Conservation (phyloP, 2,888 invertebrate genomes). For the Eumerus sabulonum region DNA sequence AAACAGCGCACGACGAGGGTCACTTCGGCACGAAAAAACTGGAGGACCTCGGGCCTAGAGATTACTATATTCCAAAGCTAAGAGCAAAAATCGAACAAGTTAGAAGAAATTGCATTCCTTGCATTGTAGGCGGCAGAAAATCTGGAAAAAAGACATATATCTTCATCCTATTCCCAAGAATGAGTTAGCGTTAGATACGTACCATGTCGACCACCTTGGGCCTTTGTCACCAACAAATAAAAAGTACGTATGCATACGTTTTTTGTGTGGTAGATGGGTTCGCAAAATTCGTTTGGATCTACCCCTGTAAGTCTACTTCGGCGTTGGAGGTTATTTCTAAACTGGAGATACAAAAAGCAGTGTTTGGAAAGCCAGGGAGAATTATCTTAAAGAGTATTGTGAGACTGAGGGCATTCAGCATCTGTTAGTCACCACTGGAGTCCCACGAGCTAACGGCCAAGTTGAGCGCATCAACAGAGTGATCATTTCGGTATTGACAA, state of each 20-base stretch:
- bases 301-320: too few relatives aligned
- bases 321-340: constrained; percentile 73
- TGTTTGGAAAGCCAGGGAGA: too few relatives aligned
- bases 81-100: too few relatives aligned
- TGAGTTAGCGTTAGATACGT: constrained; percentile 59
- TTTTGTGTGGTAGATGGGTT: constrained; percentile 74
- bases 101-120: constrained; percentile 13
- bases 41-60: constrained; percentile 26
- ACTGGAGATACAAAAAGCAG: too few relatives aligned
- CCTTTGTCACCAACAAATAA: too few relatives aligned
- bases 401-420: too few relatives aligned
- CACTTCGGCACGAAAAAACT: constrained; percentile 36
- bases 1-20: constrained; percentile 46
- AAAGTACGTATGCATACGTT: too few relatives aligned
- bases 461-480: too few relatives aligned
- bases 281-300: constrained; percentile 76
- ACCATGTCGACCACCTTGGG: constrained; percentile 74
- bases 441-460: too few relatives aligned
- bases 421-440: too few relatives aligned
- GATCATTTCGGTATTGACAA: too few relatives aligned
- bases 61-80: neutral
- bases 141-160: constrained; percentile 62
- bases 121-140: constrained; percentile 32
- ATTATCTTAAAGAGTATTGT: too few relatives aligned
- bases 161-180: constrained; percentile 3